Evolutionary conservation across 1,140 invertebrate species (phyloP).

Genomic region (Brachionus manjavacas): DNA sequence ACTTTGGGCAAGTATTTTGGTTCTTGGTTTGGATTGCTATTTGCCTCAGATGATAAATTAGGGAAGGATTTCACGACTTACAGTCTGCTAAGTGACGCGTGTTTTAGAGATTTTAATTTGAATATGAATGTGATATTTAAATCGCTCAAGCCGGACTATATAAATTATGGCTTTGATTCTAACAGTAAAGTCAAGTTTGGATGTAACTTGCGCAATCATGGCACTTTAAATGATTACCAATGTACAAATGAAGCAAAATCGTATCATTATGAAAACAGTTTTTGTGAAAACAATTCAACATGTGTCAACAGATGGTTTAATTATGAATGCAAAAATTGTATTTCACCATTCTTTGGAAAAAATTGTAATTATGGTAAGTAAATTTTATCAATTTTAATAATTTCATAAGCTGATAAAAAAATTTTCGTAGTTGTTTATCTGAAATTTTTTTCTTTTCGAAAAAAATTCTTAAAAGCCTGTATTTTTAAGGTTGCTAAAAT

Average conservation of each 20-base stretch:
- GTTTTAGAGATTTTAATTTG: slow-evolving; percentile 7
- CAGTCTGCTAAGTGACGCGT: neutral
- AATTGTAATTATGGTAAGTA: slow-evolving; percentile 30
- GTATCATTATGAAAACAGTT: neutral
- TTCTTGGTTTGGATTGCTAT: neutral
- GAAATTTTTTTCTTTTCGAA: too few relatives aligned
- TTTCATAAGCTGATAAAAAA: too few relatives aligned
- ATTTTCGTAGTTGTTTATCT: too few relatives aligned
- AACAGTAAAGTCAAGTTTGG: slow-evolving; percentile 1
- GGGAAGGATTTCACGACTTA: neutral
- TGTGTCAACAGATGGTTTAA: slow-evolving; percentile 13
- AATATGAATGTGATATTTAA: neutral
- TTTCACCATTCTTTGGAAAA: slow-evolving; percentile 35
- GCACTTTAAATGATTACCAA: neutral
- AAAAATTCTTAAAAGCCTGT: too few relatives aligned
- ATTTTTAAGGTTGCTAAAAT: too few relatives aligned
- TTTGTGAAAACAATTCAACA: slow-evolving; percentile 29
- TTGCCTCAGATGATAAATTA: neutral
- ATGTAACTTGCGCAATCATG: neutral
- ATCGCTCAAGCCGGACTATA: neutral
- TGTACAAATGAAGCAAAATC: neutral
- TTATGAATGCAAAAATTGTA: slow-evolving; percentile 37
- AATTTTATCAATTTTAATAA: neutral
- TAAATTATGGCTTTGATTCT: neutral
- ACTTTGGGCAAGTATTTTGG: neutral